phyloP scores from a whole-genome alignment of 23 tunicate species.

The Pegea sp. region DNA sequence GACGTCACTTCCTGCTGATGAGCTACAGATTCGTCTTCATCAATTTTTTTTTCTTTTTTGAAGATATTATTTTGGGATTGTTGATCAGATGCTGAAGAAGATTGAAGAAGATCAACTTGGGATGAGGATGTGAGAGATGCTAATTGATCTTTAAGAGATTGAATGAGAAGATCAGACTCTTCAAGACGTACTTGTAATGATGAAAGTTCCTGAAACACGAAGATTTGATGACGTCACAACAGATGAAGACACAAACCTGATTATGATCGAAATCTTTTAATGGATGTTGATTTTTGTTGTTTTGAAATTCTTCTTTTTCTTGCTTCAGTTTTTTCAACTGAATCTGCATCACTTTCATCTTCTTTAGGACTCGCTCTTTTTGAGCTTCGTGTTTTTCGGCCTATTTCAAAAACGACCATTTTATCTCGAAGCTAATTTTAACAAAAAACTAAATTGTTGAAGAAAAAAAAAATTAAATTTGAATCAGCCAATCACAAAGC shows the following conservation, averaged over 20 bases:
- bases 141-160: conserved; percentile 42
- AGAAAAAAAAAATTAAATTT: no score
- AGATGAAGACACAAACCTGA: no score
- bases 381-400: conserved; percentile 43
- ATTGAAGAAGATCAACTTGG: conserved; percentile 8
- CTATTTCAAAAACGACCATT: conserved; percentile 5
- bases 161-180: conserved; percentile 14
- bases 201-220: conserved; percentile 16
- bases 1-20: no score
- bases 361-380: conserved; percentile 44
- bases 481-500: no score
- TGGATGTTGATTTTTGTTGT: no score
- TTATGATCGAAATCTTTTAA: no score
- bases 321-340: conserved; percentile 50
- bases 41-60: no score
- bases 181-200: conserved; percentile 13
- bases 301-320: conserved; percentile 20
- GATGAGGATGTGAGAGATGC: conserved; percentile 4
- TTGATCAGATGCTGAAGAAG: no score
- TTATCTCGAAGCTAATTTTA: background rate
- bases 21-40: no score
- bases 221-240: no score
- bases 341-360: conserved; percentile 24
- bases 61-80: no score
- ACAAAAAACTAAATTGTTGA: no score